Percentiles rank a stretch among this genome's conserved stretches.
Conservation (phyloP, 2,113 vertebrate genomes). For the Indicator indicator region DNA sequence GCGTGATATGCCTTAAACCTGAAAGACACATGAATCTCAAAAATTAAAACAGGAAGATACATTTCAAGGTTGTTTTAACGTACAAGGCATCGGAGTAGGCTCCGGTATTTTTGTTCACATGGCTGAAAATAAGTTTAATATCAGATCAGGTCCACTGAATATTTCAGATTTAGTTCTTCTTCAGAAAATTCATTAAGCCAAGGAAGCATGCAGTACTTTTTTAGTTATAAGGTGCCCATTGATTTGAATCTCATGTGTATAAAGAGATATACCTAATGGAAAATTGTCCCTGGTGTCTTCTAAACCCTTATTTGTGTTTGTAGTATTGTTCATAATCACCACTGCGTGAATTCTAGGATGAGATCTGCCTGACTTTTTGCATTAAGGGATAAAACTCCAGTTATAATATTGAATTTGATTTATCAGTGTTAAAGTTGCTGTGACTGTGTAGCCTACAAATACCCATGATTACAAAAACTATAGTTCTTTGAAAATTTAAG, state of each 20-base stretch:
- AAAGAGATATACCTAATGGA: not conserved
- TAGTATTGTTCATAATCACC: not conserved
- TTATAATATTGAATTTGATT: conserved; percentile 48
- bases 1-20: not conserved
- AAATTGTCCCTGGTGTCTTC: not conserved
- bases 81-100: not conserved
- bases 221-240: not conserved
- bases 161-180: not conserved
- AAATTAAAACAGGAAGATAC: not conserved
- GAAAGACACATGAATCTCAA: not conserved
- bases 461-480: conserved; percentile 2
- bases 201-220: not conserved
- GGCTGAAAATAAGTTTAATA: not conserved
- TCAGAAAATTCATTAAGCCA: not conserved
- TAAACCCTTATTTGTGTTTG: not conserved
- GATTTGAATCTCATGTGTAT: not conserved
- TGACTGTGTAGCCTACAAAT: conserved; percentile 32
- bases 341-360: not conserved
- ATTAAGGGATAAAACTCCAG: conserved; percentile 18
- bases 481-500: not conserved
- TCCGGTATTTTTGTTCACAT: not conserved
- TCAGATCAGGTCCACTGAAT: not conserved
- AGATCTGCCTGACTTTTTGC: conserved; percentile 5
- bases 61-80: not conserved
- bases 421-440: not conserved